phyloP scores from a whole-genome alignment of 2,113 vertebrate species.

The Trichechus manatus region DNA sequence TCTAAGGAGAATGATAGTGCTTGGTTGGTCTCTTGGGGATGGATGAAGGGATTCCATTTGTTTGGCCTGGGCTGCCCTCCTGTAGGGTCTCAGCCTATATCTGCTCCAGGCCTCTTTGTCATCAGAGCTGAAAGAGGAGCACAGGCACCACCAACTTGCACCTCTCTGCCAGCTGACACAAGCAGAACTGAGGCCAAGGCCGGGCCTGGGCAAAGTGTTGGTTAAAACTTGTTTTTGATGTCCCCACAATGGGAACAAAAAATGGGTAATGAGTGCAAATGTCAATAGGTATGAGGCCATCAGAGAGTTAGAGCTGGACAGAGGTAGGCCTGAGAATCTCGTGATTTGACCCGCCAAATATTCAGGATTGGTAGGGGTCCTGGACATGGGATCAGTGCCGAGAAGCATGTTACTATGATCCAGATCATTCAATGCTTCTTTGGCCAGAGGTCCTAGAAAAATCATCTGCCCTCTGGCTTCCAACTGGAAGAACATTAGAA shows the following conservation, averaged over 20 bases:
- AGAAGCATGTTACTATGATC: not conserved
- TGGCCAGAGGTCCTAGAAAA: not conserved
- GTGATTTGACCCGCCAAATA: not conserved
- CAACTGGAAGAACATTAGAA: not conserved
- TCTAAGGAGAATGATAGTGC: not conserved
- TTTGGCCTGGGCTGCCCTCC: not conserved
- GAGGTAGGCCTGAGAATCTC: not conserved
- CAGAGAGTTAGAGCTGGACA: not conserved
- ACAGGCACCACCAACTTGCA: not conserved
- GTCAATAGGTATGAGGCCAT: fast-evolving
- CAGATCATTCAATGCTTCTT: not conserved
- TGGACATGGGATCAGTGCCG: not conserved
- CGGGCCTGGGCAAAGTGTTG: not conserved
- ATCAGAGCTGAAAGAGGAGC: not conserved
- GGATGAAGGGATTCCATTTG: no score
- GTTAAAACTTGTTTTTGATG: not conserved
- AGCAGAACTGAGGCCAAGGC: not conserved
- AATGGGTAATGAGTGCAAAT: fast-evolving
- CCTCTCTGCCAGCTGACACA: not conserved
- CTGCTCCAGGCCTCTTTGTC: not conserved
- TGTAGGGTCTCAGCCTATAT: not conserved
- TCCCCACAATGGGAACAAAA: not conserved
- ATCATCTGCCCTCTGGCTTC: not conserved
- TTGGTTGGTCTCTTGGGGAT: not conserved
- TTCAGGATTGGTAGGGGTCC: not conserved